Conservation (phyloP, 2,113 vertebrate species). For the Strigops habroptila region DNA sequence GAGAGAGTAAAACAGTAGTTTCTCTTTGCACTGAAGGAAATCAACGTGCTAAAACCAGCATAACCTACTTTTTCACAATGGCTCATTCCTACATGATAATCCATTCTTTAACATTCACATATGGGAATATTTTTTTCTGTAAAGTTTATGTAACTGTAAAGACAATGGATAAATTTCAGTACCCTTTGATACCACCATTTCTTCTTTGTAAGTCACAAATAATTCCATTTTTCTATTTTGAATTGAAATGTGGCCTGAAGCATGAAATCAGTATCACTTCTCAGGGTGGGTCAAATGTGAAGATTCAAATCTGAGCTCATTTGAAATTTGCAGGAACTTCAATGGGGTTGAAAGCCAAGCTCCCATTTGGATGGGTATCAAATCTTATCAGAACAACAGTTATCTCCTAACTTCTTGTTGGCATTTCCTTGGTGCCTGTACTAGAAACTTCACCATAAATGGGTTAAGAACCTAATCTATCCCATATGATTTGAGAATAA, state of each 20-base stretch:
- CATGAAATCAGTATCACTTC: neutral
- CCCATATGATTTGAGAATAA: neutral
- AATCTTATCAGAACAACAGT: neutral
- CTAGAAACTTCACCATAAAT: neutral
- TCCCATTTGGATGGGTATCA: neutral
- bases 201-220: neutral
- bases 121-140: neutral
- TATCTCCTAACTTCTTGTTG: neutral
- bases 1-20: neutral
- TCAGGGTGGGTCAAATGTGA: neutral
- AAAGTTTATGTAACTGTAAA: neutral
- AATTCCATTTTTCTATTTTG: neutral
- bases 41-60: neutral
- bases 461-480: neutral
- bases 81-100: neutral
- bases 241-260: slow-evolving; percentile 8
- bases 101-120: neutral
- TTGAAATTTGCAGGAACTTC: neutral
- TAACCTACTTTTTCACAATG: neutral
- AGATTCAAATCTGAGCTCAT: neutral
- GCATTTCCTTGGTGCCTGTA: neutral
- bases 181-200: neutral
- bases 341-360: neutral
- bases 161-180: neutral
- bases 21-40: neutral